Percentiles rank a stretch among this genome's conserved stretches.
Conservation (phyloP, 1,140 invertebrate genomes). For the Hetaerina americana region DNA sequence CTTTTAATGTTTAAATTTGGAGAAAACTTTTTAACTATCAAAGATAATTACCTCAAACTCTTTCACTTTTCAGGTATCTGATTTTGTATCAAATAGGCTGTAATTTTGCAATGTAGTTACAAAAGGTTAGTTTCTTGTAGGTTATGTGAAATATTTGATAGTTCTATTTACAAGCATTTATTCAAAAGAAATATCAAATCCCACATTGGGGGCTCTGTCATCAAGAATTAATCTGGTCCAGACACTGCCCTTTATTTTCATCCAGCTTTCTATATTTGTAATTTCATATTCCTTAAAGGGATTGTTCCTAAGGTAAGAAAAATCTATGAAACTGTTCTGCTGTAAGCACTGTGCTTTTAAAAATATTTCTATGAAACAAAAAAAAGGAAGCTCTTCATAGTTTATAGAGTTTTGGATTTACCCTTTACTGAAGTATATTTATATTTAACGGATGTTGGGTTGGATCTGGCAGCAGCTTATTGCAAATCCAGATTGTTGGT, state of each 20-base stretch:
- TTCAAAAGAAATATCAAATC: constrained; percentile 1
- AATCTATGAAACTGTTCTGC: not conserved
- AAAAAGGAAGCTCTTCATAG: not conserved
- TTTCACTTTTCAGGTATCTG: not conserved
- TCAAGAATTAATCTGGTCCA: not conserved
- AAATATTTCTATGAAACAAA: constrained; percentile 1
- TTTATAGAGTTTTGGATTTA: not conserved
- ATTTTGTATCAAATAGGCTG: not conserved
- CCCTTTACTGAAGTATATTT: not conserved
- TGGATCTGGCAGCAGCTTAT: not conserved
- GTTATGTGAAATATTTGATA: not conserved
- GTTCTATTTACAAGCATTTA: not conserved
- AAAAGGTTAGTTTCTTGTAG: not conserved
- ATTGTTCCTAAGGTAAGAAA: not conserved
- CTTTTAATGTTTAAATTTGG: not conserved
- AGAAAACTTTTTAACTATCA: not conserved
- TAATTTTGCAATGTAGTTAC: not conserved
- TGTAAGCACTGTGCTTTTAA: not conserved
- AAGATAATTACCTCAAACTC: not conserved
- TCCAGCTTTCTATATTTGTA: not conserved
- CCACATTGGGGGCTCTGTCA: not conserved
- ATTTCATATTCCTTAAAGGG: not conserved
- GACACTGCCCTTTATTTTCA: not conserved
- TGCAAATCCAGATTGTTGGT: not conserved
- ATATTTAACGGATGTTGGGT: not conserved